Conservation (phyloP, 1,140 invertebrate species). For the Orius insidiosus region DNA sequence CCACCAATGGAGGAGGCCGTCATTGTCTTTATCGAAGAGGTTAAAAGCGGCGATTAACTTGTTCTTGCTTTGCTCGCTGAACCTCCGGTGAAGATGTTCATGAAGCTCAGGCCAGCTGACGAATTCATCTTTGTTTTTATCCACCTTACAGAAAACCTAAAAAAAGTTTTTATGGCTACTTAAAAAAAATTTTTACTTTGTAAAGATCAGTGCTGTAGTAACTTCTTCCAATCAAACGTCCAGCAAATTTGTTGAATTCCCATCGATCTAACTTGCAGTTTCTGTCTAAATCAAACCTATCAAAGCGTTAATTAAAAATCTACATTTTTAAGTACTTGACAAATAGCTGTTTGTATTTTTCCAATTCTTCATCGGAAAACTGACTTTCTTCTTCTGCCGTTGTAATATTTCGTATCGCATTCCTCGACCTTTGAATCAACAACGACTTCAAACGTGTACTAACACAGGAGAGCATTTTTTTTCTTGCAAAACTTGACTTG, state of each 20-base stretch:
- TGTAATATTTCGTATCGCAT: no score
- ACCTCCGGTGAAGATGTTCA: not conserved
- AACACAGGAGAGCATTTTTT: no score
- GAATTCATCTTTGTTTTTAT: conserved; percentile 1
- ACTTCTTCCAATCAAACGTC: conserved; percentile 1
- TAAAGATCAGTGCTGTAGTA: conserved; percentile 5
- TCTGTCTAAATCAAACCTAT: conserved; percentile 1
- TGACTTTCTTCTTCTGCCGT: no score
- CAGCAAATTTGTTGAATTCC: conserved; percentile 6
- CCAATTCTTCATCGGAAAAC: no score
- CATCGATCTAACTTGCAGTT: conserved; percentile 8
- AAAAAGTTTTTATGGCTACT: no score
- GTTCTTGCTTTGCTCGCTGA: not conserved
- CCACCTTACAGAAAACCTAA: conserved; percentile 4
- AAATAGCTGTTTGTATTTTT: no score
- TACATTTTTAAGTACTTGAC: no score
- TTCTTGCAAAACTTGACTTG: no score
- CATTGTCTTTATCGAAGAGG: conserved; percentile 9
- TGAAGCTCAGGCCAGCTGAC: not conserved
- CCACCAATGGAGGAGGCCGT: conserved; percentile 2
- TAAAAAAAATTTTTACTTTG: conserved; percentile 1
- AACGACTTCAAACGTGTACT: no score
- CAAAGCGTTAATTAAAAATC: no score
- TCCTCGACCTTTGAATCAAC: no score
- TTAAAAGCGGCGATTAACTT: not conserved